Base-by-base conservation (phyloP, 2,113 vertebrate species). In the Burhinus bistriatus region DNA sequence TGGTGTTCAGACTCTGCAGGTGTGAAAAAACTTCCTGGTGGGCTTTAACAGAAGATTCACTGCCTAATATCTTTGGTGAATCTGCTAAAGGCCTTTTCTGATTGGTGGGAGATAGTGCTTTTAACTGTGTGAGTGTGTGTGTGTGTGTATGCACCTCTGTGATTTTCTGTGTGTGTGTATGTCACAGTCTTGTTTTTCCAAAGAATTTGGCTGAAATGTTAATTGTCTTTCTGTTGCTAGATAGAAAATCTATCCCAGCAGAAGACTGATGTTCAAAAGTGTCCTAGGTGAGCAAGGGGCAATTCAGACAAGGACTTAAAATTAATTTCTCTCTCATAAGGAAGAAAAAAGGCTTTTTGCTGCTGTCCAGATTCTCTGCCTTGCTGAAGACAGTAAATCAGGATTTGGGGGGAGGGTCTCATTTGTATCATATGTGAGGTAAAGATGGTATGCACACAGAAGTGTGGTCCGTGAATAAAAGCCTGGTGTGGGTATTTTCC, bases 161-260 rank as follows among this genome's bases (percentile, higher is more conserved):
- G 65, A 12, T 20, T 21, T 32, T 64, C 2, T 45, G 55, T 45
- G 55, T 44, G 78, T 47, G 30, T 49, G 49, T n/a, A 2, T 59
- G 45, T 70, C 34, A 57, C 40, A 61, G 10, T 54, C 38, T 32
- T 42, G 30, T 25, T 85, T 91, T 87, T 76, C 92, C 92, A 87
- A 95, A 96, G 81, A 96, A 95, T 93, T 97, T 57, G 77, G 87
- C 90, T 91, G 93, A 94, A 88, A 94, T 61, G 47, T 71, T 13
- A 55, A 45, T 91, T 90, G 84, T 78, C 86, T 87, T 94, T 95
- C 92, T 93, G 87, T 78, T 96, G 73, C 66, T 88, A 14, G 95
- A 80, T 80, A 88, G 79, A 58, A 83, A 96, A 95, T 61, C 81
- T 76, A 11, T 66, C 81, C 55, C 25, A 55, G 79, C 72, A 77